Evolutionary conservation across 2,113 vertebrate genomes (phyloP), one percentile per base, ranked within the genome.

Genomic region (Danio rerio): DNA sequence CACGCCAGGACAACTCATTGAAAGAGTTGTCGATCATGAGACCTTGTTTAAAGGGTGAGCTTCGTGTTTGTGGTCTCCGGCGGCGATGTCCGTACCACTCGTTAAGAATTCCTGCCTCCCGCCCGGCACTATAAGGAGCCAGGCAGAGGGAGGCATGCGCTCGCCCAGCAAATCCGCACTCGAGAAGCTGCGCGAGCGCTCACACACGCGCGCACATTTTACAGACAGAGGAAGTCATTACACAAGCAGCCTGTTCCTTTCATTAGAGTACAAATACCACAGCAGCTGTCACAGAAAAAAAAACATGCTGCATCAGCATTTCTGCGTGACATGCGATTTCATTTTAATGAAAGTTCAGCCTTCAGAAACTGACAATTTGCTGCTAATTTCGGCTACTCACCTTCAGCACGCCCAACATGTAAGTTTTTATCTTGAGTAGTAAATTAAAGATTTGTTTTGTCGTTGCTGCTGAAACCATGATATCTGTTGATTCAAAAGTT

Each of bases 81-180:
- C 93, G 94, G 96, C 91, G 95, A 97, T 93, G 93, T 97, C 96
- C 95, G 95, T 98, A 94, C 96, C 96, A 96, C 94, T 93, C 94
- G 83, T 90, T 91, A 91, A 92, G 94, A 94, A 95, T 94, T 95
- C 95, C 95, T 95, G 91, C 93, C 82, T 90, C 87, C 88, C 56
- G 88, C 87, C 88, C 92, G 89, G 94, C 90, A 91, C 93, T 91
- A 91, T 93, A 92, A 92, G 92, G 95, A 95, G 94, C 94, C 95
- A 94, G 94, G 94, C 93, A 91, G 94, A 92, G 91, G 88, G 94
- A 94, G 90, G 92, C 94, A 93, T 92, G 92, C 90, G 91, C 87
- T 90, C 65, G 87, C 90, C 85, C 92, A 93, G 93, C 93, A 96
- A 96, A 98, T 96, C 94, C 94, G 89, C 87, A 82, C 84, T 81